These are phyloP conservation scores for Corvus moneduloides DNA, from an alignment of 2,113 vertebrate species.

Conservation along the genomic window DNA sequence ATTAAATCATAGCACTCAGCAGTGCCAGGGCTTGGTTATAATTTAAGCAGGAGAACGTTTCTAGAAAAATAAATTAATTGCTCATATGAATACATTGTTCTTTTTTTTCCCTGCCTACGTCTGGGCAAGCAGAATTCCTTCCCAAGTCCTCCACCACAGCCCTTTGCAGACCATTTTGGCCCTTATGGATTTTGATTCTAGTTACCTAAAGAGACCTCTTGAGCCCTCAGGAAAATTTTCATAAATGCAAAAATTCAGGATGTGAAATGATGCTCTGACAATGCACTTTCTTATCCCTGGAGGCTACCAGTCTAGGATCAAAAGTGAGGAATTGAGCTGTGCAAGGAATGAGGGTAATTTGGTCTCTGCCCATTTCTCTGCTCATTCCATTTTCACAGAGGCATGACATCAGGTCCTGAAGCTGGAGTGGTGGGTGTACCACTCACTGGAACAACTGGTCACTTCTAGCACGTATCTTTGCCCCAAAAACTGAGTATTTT, in stretches of 20 bases:
- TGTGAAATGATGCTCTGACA: neutral
- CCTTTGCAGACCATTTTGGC: neutral
- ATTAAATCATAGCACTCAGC: conserved; percentile 58
- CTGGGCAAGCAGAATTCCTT: neutral
- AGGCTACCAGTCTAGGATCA: neutral
- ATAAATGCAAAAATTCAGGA: neutral
- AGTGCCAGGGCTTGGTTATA: conserved; percentile 24
- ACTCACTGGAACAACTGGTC: neutral
- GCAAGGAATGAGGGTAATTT: neutral
- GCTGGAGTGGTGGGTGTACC: neutral
- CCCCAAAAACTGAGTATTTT: neutral
- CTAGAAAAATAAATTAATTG: conserved; percentile 57
- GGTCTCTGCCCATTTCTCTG: neutral
- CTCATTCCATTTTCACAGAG: neutral
- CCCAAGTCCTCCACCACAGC: neutral
- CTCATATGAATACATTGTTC: conserved; percentile 30
- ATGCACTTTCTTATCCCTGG: neutral
- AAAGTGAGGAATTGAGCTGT: neutral
- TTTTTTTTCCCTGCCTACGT: neutral
- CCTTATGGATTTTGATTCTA: neutral
- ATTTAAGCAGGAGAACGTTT: conserved; percentile 22
- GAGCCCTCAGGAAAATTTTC: neutral
- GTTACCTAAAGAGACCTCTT: neutral
- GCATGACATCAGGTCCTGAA: neutral
- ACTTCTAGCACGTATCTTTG: neutral